Evolutionary conservation across 2,797 vertebrate species (phyloP).

Genomic region (Cyprinella venusta): DNA sequence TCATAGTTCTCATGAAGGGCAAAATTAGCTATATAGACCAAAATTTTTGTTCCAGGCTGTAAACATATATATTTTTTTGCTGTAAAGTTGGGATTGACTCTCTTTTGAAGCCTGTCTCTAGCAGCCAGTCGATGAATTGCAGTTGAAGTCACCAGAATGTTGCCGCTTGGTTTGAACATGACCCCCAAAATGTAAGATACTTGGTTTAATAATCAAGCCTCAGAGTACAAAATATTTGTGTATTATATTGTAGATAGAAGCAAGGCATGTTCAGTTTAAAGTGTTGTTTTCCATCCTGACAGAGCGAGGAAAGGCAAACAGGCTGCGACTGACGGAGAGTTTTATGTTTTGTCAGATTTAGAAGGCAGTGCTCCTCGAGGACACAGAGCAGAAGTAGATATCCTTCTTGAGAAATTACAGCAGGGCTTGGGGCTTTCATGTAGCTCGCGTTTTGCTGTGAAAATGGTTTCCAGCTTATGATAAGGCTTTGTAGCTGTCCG

Average conservation of each 20-base stretch:
- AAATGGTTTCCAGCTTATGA: constrained; percentile 5
- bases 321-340: background rate
- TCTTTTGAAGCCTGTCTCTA: too few species aligned
- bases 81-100: too few species aligned
- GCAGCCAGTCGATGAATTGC: too few species aligned
- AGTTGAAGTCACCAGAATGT: too few species aligned
- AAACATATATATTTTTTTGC: too few species aligned
- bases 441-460: background rate
- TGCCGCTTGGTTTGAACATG: too few species aligned
- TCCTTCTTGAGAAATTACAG: background rate
- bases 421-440: background rate
- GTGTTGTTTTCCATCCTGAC: too few species aligned
- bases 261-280: background rate
- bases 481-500: constrained; percentile 2
- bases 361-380: background rate
- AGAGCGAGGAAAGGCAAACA: background rate
- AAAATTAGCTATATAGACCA: too few species aligned
- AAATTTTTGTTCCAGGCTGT: too few species aligned
- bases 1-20: too few species aligned
- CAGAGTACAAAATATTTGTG: background rate
- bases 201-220: constrained; percentile 3
- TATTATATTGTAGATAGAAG: background rate
- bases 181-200: too few species aligned
- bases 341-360: background rate
- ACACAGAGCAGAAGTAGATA: too few species aligned